Conservation (phyloP, 2,888 invertebrate genomes). For the Melanargia galathea region DNA sequence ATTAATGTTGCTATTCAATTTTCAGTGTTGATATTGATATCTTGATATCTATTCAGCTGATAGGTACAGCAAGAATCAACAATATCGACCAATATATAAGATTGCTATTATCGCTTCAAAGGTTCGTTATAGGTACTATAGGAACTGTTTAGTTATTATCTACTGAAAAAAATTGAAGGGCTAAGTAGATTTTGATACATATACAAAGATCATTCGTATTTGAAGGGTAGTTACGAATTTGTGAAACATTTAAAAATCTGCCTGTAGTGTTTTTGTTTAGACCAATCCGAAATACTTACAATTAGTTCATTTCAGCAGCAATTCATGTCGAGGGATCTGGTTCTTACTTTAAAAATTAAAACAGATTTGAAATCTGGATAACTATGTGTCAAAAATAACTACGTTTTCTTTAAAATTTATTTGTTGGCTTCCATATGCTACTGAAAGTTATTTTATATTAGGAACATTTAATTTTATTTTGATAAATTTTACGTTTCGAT, state of each 20-base stretch:
- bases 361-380: too few relatives aligned
- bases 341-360: too few relatives aligned
- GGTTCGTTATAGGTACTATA: too few relatives aligned
- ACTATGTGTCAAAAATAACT: too few relatives aligned
- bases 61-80: too few relatives aligned
- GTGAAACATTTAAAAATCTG: background rate
- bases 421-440: background rate
- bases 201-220: background rate
- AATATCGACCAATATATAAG: too few relatives aligned
- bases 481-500: background rate
- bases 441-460: background rate
- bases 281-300: background rate
- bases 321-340: background rate
- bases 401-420: background rate
- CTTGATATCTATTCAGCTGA: too few relatives aligned
- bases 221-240: constrained; percentile 6
- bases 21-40: too few relatives aligned
- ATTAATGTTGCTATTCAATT: too few relatives aligned
- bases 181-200: constrained; percentile 3
- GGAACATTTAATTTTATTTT: background rate
- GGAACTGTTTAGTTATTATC: too few relatives aligned
- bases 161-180: background rate
- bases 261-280: background rate
- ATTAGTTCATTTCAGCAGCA: background rate
- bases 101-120: too few relatives aligned